Conservation (phyloP, 2,888 invertebrate species). For the Tipula confusa region DNA sequence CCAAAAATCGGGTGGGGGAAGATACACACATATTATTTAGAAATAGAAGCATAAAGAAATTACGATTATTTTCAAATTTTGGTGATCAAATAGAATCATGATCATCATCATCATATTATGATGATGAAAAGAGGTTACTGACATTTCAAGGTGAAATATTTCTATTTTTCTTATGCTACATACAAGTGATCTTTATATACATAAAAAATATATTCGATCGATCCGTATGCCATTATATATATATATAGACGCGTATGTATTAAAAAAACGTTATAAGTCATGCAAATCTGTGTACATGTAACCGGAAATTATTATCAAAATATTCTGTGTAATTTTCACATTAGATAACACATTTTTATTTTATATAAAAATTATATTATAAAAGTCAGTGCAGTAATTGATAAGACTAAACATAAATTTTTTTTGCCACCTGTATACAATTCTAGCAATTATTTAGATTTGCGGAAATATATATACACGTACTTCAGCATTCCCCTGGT, state of each 20-base stretch:
- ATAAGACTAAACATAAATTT: background rate
- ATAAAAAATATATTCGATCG: too few species aligned
- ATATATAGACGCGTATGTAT: background rate
- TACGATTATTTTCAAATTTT: background rate
- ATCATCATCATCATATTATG: background rate
- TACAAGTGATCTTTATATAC: background rate
- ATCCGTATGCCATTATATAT: background rate
- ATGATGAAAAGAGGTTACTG: conserved; percentile 6
- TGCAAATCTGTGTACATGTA: background rate
- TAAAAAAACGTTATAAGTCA: background rate
- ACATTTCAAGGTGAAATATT: conserved; percentile 20
- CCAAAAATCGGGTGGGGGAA: background rate
- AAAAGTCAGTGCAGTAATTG: conserved; percentile 16
- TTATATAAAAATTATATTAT: background rate
- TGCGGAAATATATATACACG: background rate
- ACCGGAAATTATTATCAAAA: conserved; percentile 12
- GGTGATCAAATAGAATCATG: background rate
- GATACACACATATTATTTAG: background rate
- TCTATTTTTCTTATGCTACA: background rate
- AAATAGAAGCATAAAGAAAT: background rate
- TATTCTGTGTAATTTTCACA: conserved; percentile 9
- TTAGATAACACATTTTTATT: background rate
- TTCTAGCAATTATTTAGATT: conserved; percentile 13
- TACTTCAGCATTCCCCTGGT: background rate
- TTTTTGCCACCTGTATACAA: conserved; percentile 9